These are phyloP conservation scores for Andricus grossulariae DNA, from an alignment of 1,140 invertebrate genomes.

Conservation along the genomic window DNA sequence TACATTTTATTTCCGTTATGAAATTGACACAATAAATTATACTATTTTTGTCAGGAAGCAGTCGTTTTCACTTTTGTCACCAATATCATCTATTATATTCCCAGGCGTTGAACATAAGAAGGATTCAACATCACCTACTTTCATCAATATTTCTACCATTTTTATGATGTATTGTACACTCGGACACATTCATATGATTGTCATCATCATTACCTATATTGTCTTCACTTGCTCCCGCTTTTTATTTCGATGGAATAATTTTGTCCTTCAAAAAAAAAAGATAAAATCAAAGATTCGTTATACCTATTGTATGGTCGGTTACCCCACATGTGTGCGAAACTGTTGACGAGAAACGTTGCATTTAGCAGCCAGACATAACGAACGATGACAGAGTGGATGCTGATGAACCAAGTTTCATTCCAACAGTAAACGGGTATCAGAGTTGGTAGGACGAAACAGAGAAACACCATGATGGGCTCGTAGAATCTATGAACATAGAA, in stretches of 20 bases:
- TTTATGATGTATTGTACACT: too few relatives aligned
- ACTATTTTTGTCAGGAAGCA: too few relatives aligned
- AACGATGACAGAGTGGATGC: constrained; percentile 80
- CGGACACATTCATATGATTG: too few relatives aligned
- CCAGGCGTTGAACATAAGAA: too few relatives aligned
- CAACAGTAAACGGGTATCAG: constrained; percentile 85
- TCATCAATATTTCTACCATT: too few relatives aligned
- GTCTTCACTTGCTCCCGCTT: neutral
- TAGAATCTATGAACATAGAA: constrained; percentile 80
- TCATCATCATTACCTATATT: too few relatives aligned
- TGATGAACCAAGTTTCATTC: constrained; percentile 81
- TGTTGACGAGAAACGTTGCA: constrained; percentile 94
- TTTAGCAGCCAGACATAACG: constrained; percentile 89
- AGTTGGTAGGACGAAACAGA: constrained; percentile 87
- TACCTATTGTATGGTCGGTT: constrained; percentile 85
- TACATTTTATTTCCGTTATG: too few relatives aligned
- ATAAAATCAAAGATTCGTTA: constrained; percentile 21
- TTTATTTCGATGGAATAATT: neutral
- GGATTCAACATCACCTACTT: too few relatives aligned
- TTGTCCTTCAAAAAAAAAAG: neutral
- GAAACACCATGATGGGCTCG: constrained; percentile 79
- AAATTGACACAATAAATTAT: too few relatives aligned
- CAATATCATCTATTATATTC: too few relatives aligned
- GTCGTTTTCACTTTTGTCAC: too few relatives aligned
- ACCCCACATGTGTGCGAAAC: constrained; percentile 89